phyloP scores from a whole-genome alignment of 2,888 invertebrate genomes.

The Pollenia labialis region DNA sequence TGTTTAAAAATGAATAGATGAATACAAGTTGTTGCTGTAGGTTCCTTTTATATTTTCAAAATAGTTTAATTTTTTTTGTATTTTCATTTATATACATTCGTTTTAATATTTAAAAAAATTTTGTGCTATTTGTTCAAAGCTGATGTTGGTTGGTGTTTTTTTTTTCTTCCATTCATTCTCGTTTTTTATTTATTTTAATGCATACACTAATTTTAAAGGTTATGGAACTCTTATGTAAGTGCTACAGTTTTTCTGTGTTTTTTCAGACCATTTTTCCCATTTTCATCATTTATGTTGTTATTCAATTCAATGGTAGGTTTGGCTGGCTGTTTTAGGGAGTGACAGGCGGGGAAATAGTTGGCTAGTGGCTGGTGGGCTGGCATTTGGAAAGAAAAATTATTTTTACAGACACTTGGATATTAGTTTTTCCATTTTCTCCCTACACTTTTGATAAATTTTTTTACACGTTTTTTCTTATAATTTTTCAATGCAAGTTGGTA shows the following conservation, averaged over 20 bases:
- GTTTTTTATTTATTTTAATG: slow-evolving; percentile 19
- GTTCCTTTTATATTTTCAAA: slow-evolving; percentile 43
- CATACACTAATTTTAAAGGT: slow-evolving; percentile 63
- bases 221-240: slow-evolving; percentile 71
- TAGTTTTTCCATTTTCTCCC: slow-evolving; percentile 40
- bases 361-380: slow-evolving; percentile 38
- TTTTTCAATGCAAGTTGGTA: slow-evolving; percentile 32
- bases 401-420: slow-evolving; percentile 70
- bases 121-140: slow-evolving; percentile 59
- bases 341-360: neutral
- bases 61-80: slow-evolving; percentile 32
- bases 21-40: slow-evolving; percentile 6
- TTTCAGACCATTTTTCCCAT: neutral
- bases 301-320: slow-evolving; percentile 63
- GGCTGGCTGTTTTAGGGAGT: neutral
- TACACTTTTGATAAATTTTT: slow-evolving; percentile 22
- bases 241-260: slow-evolving; percentile 32
- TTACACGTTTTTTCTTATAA: slow-evolving; percentile 19
- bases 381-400: slow-evolving; percentile 69
- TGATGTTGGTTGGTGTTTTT: slow-evolving; percentile 28
- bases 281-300: slow-evolving; percentile 65
- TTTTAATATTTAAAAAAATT: slow-evolving; percentile 3
- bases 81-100: slow-evolving; percentile 12
- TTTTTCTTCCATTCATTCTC: slow-evolving; percentile 25
- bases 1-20: too few relatives aligned